Percentiles rank a stretch among this genome's conserved stretches.
Conservation (phyloP, 2,113 vertebrate species). For the Tringa solitaria region DNA sequence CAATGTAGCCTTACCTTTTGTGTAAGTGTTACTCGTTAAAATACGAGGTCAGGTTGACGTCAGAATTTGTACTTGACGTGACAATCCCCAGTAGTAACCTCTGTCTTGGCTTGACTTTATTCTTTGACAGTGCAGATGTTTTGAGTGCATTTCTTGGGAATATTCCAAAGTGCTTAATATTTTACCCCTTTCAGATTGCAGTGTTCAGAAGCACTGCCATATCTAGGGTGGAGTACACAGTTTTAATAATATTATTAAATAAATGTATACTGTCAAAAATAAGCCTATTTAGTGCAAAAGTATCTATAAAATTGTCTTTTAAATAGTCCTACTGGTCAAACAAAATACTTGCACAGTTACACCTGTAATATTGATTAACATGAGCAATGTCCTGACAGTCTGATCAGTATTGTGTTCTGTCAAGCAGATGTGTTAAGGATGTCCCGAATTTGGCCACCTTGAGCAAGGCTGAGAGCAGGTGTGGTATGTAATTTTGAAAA, state of each 20-base stretch:
- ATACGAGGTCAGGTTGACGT: neutral
- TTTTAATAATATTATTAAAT: neutral
- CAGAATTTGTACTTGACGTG: neutral
- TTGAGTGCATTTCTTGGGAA: neutral
- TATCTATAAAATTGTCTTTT: neutral
- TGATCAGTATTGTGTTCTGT: fast-evolving
- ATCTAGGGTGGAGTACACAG: no score
- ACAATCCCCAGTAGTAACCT: neutral
- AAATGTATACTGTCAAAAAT: neutral
- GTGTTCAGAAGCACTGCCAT: neutral
- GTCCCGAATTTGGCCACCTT: neutral
- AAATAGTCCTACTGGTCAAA: neutral
- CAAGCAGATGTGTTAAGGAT: neutral
- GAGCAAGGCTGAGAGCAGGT: neutral
- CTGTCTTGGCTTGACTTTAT: neutral
- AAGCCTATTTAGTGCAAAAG: neutral
- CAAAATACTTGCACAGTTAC: neutral
- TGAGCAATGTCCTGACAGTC: neutral
- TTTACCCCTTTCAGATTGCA: neutral
- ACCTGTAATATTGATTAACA: neutral
- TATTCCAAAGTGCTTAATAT: neutral
- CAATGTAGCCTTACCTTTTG: neutral
- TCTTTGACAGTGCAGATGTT: neutral
- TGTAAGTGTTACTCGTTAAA: neutral
- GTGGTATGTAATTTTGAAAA: neutral